A percentile compares a stretch with the other conserved stretches of the same genome.
Evolutionary conservation across 2,797 vertebrate species (phyloP).

Genomic region (Periophthalmus magnuspinnatus): DNA sequence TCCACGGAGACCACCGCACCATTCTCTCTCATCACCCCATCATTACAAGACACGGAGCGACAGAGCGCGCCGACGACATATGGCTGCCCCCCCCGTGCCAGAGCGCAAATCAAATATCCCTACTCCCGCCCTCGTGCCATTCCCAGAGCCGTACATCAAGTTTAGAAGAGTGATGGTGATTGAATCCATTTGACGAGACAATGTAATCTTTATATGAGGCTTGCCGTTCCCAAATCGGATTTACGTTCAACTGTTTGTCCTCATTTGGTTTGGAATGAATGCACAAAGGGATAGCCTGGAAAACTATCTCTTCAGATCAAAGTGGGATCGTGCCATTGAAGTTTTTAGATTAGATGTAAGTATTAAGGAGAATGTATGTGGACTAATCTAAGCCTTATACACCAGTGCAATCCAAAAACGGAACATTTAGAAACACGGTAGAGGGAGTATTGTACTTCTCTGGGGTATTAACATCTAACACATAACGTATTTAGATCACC

Average conservation of each 20-base stretch:
- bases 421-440: too few relatives aligned
- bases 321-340: neutral
- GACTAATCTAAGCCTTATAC: too few relatives aligned
- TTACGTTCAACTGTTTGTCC: conserved; percentile 10
- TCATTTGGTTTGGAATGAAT: conserved; percentile 6
- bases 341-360: neutral
- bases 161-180: conserved; percentile 14
- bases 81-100: conserved; percentile 34
- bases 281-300: neutral
- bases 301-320: neutral
- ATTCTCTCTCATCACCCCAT: conserved; percentile 70
- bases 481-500: too few relatives aligned
- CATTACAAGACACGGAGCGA: conserved; percentile 62
- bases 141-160: conserved; percentile 20
- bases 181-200: conserved; percentile 18
- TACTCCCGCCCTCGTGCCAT: conserved; percentile 21
- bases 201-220: conserved; percentile 12
- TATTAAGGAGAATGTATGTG: too few relatives aligned
- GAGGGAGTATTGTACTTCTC: too few relatives aligned
- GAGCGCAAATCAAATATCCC: conserved; percentile 30
- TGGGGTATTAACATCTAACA: too few relatives aligned
- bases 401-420: too few relatives aligned
- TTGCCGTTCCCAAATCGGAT: neutral
- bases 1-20: conserved; percentile 68
- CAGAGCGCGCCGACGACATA: conserved; percentile 49